phyloP scores from a whole-genome alignment of 2,797 vertebrate species.

The Naso thynnoides region DNA sequence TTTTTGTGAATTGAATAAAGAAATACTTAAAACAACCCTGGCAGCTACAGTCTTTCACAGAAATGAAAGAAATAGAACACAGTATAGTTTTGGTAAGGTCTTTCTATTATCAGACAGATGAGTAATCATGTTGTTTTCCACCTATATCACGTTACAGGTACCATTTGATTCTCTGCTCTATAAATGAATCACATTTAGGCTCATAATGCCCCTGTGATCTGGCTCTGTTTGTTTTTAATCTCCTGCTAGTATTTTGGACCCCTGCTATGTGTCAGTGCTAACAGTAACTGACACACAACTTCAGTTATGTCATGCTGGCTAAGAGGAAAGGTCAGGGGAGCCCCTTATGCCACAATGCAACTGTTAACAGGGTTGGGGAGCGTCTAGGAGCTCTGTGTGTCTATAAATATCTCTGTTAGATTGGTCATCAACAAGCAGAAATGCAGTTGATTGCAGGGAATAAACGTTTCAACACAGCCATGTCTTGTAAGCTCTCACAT shows the following conservation, averaged over 20 bases:
- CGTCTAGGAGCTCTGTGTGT: background rate
- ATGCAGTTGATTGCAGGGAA: background rate
- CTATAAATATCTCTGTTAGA: slow-evolving; percentile 2
- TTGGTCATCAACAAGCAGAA: background rate
- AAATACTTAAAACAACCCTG: background rate
- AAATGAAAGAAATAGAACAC: too few relatives aligned
- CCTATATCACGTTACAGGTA: slow-evolving; percentile 18
- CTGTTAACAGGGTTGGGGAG: background rate
- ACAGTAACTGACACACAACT: slow-evolving; percentile 34
- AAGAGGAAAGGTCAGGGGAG: slow-evolving; percentile 64
- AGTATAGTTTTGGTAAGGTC: background rate
- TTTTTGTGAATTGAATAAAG: background rate
- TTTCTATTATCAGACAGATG: slow-evolving; percentile 4
- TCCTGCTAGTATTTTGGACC: slow-evolving; percentile 15
- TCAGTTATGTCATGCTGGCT: slow-evolving; percentile 49
- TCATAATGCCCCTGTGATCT: slow-evolving; percentile 46
- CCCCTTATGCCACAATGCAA: slow-evolving; percentile 29
- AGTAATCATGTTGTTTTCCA: background rate
- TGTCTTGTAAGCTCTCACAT: too few relatives aligned
- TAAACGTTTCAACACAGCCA: slow-evolving; percentile 9
- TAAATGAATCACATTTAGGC: slow-evolving; percentile 25
- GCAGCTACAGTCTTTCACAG: background rate
- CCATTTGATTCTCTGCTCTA: slow-evolving; percentile 14
- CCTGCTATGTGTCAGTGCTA: slow-evolving; percentile 2
- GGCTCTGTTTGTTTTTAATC: slow-evolving; percentile 20